Base-by-base conservation (phyloP, 2,113 vertebrate species). In the Chionomys nivalis region DNA sequence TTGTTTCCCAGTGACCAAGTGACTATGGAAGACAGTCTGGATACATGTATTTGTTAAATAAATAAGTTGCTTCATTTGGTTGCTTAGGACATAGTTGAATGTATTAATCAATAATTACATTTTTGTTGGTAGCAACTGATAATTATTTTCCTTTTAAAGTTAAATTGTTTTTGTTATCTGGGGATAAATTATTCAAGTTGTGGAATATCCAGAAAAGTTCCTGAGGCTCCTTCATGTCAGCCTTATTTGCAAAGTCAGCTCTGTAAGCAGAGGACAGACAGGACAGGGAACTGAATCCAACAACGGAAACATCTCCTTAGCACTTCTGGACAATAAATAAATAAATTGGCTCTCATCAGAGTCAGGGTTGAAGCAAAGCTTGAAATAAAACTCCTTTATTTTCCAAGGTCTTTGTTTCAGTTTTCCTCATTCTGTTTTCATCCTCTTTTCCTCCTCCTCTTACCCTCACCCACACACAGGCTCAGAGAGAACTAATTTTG, bases 171-270 rank as follows among this genome's bases (percentile, higher is more conserved):
- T 47, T 70, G 63, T 89, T 95, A 87, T 75, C 88, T 91, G 5
- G 61, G 63, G 33, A 97, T 92, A 85, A 94, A 95, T 97, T 92
- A 95, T 95, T 94, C 85, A 95, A 76, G 23, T 55, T 90, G 47
- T 70, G 61, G 61, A 70, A 81, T 75, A 78, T 83, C 9, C 73
- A 89, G 63, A 75, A 95, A 94, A 33, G 8, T 63, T 89, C 77
- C 52, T 33, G n/a, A 89, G 21, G 16, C 81, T 90, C 4, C 39
- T 66, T 58, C 21, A 5, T 39, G 19, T 44, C 1, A 2, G 58
- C n/a, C 14, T 96, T 89, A 65, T 86, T 87, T 92, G 72, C 52
- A 89, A 65, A 89, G 88, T 97, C 19, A 39, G 44, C 66, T 87
- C 11, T 87, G 76, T 58, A 68, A 87, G 44, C 65, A 81, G 87